Conservation (phyloP, 2,888 invertebrate species). For the Agrypnus murinus region DNA sequence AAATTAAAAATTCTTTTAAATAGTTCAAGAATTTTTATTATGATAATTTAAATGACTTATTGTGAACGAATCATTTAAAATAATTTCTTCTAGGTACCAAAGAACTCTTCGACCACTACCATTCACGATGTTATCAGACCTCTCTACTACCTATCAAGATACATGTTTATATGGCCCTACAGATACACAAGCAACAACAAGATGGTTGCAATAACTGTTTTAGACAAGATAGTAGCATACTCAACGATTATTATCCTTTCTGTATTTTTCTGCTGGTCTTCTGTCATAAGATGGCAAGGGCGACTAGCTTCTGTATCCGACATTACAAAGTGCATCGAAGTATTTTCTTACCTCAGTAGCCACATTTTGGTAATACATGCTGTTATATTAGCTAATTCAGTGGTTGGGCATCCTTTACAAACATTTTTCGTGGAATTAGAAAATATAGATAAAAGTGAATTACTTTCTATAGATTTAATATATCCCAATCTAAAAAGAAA, state of each 20-base stretch:
- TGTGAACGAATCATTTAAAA: too few species aligned
- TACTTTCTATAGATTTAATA: background rate
- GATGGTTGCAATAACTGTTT: background rate
- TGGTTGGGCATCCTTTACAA: background rate
- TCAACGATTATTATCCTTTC: too few species aligned
- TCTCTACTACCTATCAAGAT: constrained; percentile 1
- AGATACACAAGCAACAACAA: background rate
- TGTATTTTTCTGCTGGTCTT: too few species aligned
- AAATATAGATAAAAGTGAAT: background rate
- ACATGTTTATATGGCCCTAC: too few species aligned
- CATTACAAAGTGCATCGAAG: too few species aligned
- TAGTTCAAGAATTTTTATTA: too few species aligned
- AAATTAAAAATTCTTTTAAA: too few species aligned
- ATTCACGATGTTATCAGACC: constrained; percentile 23
- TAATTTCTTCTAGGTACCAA: too few species aligned
- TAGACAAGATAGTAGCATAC: background rate
- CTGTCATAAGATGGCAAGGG: too few species aligned
- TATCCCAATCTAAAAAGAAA: background rate
- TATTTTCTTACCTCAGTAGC: too few species aligned
- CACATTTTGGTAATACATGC: background rate
- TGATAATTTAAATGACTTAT: too few species aligned
- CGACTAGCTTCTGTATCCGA: too few species aligned
- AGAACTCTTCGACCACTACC: background rate
- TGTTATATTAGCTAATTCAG: background rate
- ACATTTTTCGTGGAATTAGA: constrained; percentile 2